phyloP scores from a whole-genome alignment of 2,113 vertebrate species.

The Aldabrachelys gigantea region DNA sequence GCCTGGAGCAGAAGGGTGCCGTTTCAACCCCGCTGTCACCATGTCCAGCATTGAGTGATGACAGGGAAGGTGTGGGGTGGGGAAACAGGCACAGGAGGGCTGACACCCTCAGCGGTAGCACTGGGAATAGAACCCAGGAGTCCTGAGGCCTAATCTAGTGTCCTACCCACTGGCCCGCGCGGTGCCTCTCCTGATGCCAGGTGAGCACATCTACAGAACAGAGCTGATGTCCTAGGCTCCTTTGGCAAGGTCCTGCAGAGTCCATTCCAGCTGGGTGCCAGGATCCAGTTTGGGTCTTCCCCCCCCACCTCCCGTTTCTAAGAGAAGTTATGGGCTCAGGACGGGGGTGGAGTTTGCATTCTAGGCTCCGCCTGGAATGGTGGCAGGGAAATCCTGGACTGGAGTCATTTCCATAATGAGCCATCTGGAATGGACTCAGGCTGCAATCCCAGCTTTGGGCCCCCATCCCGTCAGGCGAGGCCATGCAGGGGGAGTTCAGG shows the following conservation, averaged over 20 bases:
- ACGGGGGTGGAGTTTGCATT: not conserved
- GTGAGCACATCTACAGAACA: not conserved
- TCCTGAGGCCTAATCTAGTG: not conserved
- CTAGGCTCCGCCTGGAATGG: not conserved
- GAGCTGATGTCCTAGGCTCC: not conserved
- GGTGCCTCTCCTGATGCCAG: not conserved
- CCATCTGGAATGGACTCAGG: not conserved
- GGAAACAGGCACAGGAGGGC: not conserved
- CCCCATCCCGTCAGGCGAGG: too few species aligned
- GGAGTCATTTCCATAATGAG: not conserved
- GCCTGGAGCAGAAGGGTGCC: not conserved
- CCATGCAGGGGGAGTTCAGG: too few species aligned
- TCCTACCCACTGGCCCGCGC: not conserved
- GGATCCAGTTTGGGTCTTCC: not conserved
- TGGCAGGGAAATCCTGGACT: not conserved
- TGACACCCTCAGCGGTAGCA: not conserved
- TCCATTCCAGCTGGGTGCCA: not conserved
- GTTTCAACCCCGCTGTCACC: not conserved
- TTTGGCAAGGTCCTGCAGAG: not conserved
- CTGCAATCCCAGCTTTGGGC: not conserved
- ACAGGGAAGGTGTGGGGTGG: not conserved
- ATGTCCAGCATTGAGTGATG: not conserved
- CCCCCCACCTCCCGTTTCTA: not conserved
- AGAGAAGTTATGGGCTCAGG: not conserved
- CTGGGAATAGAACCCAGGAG: not conserved